phyloP scores from a whole-genome alignment of 2,113 vertebrate species.

The Carassius carassius region DNA sequence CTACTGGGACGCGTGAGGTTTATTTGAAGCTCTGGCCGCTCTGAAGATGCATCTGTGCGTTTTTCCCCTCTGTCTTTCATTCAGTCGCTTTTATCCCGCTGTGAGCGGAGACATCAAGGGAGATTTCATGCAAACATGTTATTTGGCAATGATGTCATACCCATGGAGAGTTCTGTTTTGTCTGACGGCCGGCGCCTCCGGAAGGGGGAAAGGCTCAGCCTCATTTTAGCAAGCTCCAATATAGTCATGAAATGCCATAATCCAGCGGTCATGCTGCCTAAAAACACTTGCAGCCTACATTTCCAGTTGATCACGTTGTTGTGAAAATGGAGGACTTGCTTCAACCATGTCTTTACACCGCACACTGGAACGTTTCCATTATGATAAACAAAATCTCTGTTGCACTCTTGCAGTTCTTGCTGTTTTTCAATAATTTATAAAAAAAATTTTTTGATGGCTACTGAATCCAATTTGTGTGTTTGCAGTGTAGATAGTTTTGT shows the following conservation, averaged over 20 bases:
- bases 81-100: conserved; percentile 65
- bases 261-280: conserved; percentile 24
- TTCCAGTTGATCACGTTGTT: conserved; percentile 31
- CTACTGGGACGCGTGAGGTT: conserved; percentile 64
- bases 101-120: conserved; percentile 68
- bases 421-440: no score
- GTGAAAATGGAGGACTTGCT: background rate
- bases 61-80: conserved; percentile 65
- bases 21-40: conserved; percentile 66
- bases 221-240: conserved; percentile 56
- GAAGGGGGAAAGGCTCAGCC: conserved; percentile 54
- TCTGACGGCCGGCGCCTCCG: conserved; percentile 62
- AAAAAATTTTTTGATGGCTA: no score
- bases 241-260: conserved; percentile 60
- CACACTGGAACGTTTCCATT: background rate
- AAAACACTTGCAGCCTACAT: conserved; percentile 43
- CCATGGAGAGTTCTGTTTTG: conserved; percentile 68
- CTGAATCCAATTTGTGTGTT: no score
- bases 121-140: conserved; percentile 74
- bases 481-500: background rate
- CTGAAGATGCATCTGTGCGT: conserved; percentile 67
- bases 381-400: background rate
- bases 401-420: background rate
- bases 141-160: conserved; percentile 73
- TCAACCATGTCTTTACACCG: background rate